Evolutionary conservation across 1,140 invertebrate genomes (phyloP).

Genomic region (Manduca sexta): DNA sequence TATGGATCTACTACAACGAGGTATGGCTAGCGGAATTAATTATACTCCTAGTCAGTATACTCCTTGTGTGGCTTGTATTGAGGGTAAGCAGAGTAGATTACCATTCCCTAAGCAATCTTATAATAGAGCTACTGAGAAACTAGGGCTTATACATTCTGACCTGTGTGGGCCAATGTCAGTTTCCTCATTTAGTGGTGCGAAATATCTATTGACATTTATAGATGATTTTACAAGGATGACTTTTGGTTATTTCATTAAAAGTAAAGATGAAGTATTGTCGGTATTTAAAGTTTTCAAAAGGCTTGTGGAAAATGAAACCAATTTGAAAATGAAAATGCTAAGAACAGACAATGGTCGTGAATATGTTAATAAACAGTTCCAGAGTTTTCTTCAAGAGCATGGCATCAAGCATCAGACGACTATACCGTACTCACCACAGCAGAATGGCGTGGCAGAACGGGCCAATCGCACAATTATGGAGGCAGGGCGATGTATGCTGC

Average conservation of each 20-base stretch:
- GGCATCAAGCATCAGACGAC: constrained; percentile 19
- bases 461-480: constrained; percentile 40
- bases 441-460: constrained; percentile 42
- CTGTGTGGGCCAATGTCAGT: constrained; percentile 14
- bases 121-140: constrained; percentile 8
- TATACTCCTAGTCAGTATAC: too few relatives aligned
- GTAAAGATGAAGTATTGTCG: too few relatives aligned
- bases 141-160: constrained; percentile 27
- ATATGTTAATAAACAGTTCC: too few relatives aligned
- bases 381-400: constrained; percentile 16
- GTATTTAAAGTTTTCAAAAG: too few relatives aligned
- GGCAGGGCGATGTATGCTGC: constrained; percentile 30
- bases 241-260: constrained; percentile 16
- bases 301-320: too few relatives aligned
- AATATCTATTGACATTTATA: constrained; percentile 17
- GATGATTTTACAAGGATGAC: constrained; percentile 18
- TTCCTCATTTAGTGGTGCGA: constrained; percentile 25
- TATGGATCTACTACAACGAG: too few relatives aligned
- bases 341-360: too few relatives aligned
- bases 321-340: too few relatives aligned
- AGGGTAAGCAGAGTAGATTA: too few relatives aligned
- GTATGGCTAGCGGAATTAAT: too few relatives aligned
- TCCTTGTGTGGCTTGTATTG: too few relatives aligned
- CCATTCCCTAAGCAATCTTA: too few relatives aligned
- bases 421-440: constrained; percentile 32